Evolutionary conservation across 2,797 vertebrate genomes (phyloP), one percentile per base, ranked within the genome.

Genomic region (Thripadectes ignobilis): DNA sequence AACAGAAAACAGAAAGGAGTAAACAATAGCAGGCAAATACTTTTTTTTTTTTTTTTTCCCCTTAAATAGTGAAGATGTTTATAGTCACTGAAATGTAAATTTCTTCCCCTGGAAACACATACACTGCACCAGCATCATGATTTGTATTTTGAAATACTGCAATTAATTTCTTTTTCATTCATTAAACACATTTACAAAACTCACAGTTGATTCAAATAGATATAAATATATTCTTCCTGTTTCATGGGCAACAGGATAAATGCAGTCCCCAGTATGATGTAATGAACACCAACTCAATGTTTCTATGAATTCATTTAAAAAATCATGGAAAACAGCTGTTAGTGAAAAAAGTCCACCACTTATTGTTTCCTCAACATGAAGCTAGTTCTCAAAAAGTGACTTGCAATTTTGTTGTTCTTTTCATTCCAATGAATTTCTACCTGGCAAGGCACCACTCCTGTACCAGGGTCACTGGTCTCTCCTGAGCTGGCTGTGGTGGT

Each of bases 361-460:
- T 58, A 11, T 46, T 81, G 8, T 41, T 80, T 10, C 21, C 29
- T 59, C 49, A 63, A 23, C 2, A 12, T 32, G 51, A 88, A 83
- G 61, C 15, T 76, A 46, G 13, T n/a, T 89, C 32, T 74, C 5
- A 71, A 57, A 69, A 67, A 83, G 62, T n/a, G 10, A 14, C 18
- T 43, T 57, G 14, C 52, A 59, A 13, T 23, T 15, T 30, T 76
- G 11, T 34, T n/a, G 2, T 59, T 85, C 21, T 41, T 85, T 85
- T 72, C 10, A 14, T 57, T 82, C 67, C 27, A 16, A 13, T 5
- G 32, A 61, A 67, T 43, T 76, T 41, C 46, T 1, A 1, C 18
- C 58, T 51, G 20, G 7, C 22, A 46, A 7, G 15, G 6, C 0
- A 0, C 5, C 13, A 30, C 12, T 71, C 15, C 15, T 45, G 10